Conservation (phyloP, 2,113 vertebrate species). For the Misgurnus anguillicaudatus region DNA sequence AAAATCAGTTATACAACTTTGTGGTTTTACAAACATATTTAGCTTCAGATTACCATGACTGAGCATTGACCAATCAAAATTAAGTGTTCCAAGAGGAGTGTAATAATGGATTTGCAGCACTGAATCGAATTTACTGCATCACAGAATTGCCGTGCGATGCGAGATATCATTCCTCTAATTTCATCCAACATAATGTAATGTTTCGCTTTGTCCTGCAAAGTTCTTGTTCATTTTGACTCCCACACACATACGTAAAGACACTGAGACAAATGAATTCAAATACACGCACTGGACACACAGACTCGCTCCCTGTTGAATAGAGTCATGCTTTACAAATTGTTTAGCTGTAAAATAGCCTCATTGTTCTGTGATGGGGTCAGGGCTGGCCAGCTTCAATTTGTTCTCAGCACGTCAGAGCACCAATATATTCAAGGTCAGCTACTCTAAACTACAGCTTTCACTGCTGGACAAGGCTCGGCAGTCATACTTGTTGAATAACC, state of each 20-base stretch:
- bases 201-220: conserved; percentile 1
- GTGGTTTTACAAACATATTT: too few species aligned
- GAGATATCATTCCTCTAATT: neutral
- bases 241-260: conserved; percentile 51
- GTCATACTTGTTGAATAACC: conserved; percentile 11
- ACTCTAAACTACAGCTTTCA: conserved; percentile 25
- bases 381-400: conserved; percentile 43
- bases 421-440: conserved; percentile 35
- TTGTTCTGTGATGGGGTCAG: conserved; percentile 52
- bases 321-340: conserved; percentile 52
- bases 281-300: conserved; percentile 37
- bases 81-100: too few species aligned
- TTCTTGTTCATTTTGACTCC: conserved; percentile 25
- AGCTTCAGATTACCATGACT: too few species aligned
- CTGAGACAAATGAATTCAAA: conserved; percentile 29
- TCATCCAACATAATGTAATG: neutral
- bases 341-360: conserved; percentile 52
- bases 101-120: neutral
- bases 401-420: conserved; percentile 28
- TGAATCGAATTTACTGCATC: neutral
- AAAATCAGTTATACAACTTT: too few species aligned
- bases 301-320: conserved; percentile 35
- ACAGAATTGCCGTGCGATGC: neutral
- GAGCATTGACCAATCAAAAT: too few species aligned
- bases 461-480: conserved; percentile 1